phyloP scores from a whole-genome alignment of 2,113 vertebrate species.

The Numida meleagris region DNA sequence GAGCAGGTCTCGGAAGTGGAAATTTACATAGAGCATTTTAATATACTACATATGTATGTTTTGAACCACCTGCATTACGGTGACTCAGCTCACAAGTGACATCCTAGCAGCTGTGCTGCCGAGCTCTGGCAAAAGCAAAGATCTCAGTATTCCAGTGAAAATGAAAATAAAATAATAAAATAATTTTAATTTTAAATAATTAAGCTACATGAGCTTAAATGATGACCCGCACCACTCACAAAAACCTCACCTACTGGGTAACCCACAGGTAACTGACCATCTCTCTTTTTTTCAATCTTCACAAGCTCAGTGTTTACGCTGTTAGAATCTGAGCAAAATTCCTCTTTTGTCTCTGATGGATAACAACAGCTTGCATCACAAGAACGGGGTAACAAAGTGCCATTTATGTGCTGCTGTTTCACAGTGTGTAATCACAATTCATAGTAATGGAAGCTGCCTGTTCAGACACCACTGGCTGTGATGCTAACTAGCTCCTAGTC shows the following conservation, averaged over 20 bases:
- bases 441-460: neutral
- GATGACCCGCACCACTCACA: neutral
- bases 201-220: neutral
- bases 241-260: neutral
- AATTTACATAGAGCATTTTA: neutral
- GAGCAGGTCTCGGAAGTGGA: neutral
- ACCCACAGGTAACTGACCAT: neutral
- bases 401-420: neutral
- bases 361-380: neutral
- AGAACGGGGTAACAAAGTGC: neutral
- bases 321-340: conserved; percentile 8
- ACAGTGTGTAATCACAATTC: neutral
- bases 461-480: neutral
- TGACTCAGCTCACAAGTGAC: neutral
- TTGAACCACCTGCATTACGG: neutral
- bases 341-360: neutral
- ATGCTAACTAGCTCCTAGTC: neutral
- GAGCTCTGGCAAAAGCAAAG: neutral
- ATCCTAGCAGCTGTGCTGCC: neutral
- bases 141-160: neutral
- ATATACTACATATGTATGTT: neutral
- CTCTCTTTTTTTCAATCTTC: neutral
- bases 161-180: neutral
- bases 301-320: neutral
- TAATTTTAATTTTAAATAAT: too few relatives aligned